phyloP scores from a whole-genome alignment of 1,140 invertebrate genomes.

The Bathynomus jamesi region DNA sequence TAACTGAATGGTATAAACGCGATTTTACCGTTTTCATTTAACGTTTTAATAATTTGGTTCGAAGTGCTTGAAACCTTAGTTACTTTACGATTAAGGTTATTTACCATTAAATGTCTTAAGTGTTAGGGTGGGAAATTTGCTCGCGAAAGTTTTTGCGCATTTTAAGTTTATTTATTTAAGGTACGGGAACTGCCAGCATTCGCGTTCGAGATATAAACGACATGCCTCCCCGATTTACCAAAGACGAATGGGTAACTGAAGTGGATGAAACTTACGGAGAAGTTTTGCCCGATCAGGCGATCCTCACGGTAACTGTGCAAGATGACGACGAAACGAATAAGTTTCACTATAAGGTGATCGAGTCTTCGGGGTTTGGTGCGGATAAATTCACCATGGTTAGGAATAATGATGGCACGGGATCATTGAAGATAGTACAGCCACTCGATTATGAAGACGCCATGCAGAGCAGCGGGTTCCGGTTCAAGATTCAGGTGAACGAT shows the following conservation, averaged over 20 bases:
- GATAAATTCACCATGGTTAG: slow-evolving; percentile 95
- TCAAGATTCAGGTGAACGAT: slow-evolving; percentile 65
- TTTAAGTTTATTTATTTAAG: too few relatives aligned
- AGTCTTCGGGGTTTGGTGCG: slow-evolving; percentile 86
- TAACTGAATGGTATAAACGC: too few relatives aligned
- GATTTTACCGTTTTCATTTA: too few relatives aligned
- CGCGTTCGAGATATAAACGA: slow-evolving; percentile 87
- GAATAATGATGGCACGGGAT: slow-evolving; percentile 90
- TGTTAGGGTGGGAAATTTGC: too few relatives aligned
- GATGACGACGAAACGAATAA: slow-evolving; percentile 89
- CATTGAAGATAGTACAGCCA: slow-evolving; percentile 87
- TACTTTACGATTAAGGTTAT: too few relatives aligned
- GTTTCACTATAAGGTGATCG: slow-evolving; percentile 91
- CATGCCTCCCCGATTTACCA: slow-evolving; percentile 91
- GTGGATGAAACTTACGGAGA: slow-evolving; percentile 94
- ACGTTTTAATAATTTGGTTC: too few relatives aligned
- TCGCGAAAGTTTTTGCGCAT: too few relatives aligned
- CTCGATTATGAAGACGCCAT: slow-evolving; percentile 84
- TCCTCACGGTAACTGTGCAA: slow-evolving; percentile 86
- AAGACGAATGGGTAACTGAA: slow-evolving; percentile 92
- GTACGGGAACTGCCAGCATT: slow-evolving; percentile 85
- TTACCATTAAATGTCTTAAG: too few relatives aligned
- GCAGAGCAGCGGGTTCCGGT: slow-evolving; percentile 85
- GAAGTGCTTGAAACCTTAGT: too few relatives aligned
- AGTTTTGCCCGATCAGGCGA: slow-evolving; percentile 86